Conservation (phyloP, 2,797 vertebrate species). For the Loris lydekkerianus region DNA sequence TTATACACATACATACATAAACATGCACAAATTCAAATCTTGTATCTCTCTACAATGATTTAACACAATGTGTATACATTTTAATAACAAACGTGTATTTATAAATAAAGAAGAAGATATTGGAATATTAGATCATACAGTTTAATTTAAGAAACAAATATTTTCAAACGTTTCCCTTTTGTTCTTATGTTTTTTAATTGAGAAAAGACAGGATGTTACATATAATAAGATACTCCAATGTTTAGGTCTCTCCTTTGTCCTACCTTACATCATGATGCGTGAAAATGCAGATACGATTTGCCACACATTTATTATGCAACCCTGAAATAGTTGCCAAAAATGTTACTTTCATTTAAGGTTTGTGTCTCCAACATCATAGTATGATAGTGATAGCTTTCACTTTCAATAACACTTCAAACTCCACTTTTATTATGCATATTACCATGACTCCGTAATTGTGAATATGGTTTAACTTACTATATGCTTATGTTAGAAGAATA, state of each 20-base stretch:
- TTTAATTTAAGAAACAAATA: constrained; percentile 12
- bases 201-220: not conserved
- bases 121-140: not conserved
- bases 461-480: not conserved
- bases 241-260: not conserved
- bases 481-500: not conserved
- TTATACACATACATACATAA: not conserved
- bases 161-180: constrained; percentile 34
- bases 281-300: constrained; percentile 33
- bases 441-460: not conserved
- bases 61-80: not conserved
- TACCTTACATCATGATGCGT: not conserved
- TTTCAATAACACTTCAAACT: constrained; percentile 41
- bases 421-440: constrained; percentile 18
- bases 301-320: not conserved
- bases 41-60: not conserved
- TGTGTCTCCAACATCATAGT: constrained; percentile 22
- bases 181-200: not conserved
- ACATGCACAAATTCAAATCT: not conserved
- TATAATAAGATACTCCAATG: not conserved
- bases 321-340: constrained; percentile 20
- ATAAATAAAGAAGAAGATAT: constrained; percentile 9
- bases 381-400: not conserved
- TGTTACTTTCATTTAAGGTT: constrained; percentile 9
- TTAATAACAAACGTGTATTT: constrained; percentile 1